Conservation (phyloP, 2,888 invertebrate species). For the Orthonychiurus folsomi region DNA sequence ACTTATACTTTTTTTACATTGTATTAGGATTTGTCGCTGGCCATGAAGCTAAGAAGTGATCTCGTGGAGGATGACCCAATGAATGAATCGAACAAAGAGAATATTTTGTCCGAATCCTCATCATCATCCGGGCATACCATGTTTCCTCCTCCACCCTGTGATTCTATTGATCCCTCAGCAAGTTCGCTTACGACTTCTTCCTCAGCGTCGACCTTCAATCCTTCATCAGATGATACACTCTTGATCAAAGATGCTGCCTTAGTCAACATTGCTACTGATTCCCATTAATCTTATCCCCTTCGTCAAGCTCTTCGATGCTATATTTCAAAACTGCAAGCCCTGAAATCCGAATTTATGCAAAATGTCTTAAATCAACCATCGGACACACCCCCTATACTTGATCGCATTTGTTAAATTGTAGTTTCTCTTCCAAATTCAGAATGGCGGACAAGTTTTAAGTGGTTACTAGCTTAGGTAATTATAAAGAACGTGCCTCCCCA, state of each 20-base stretch:
- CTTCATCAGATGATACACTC: constrained; percentile 25
- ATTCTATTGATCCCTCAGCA: neutral
- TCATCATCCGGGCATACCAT: constrained; percentile 13
- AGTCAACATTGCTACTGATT: constrained; percentile 26
- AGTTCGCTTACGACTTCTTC: constrained; percentile 11
- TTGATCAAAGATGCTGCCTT: constrained; percentile 32
- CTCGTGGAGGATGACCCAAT: constrained; percentile 38
- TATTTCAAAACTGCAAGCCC: neutral
- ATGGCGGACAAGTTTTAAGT: too few species aligned
- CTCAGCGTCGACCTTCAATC: constrained; percentile 23
- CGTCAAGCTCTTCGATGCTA: too few species aligned
- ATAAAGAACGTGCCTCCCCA: too few species aligned
- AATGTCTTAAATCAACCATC: too few species aligned
- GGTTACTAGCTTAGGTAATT: too few species aligned
- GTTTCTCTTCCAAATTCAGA: too few species aligned
- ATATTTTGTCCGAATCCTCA: constrained; percentile 29
- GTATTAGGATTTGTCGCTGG: constrained; percentile 39
- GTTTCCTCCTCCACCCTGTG: constrained; percentile 9
- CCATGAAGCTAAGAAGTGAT: constrained; percentile 39
- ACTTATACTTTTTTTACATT: neutral
- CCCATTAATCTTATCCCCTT: too few species aligned
- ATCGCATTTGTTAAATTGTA: too few species aligned
- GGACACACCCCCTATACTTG: too few species aligned
- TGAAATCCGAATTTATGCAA: neutral
- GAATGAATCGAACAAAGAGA: constrained; percentile 40